Evolutionary conservation across 2,888 invertebrate genomes (phyloP).

Genomic region (Koerneria pararmatus): DNA sequence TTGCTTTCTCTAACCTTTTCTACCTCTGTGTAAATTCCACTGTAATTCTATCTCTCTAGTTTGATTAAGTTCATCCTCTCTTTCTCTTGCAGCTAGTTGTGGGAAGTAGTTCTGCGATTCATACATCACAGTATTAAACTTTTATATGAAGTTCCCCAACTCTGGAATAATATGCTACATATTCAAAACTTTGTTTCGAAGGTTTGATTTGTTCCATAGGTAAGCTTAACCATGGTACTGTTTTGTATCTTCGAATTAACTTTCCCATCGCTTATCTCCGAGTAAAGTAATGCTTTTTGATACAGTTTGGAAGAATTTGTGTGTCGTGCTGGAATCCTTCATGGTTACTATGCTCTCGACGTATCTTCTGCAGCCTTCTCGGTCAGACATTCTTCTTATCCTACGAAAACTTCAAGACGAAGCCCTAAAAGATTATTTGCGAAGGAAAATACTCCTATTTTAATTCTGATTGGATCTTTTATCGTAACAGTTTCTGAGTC

Average conservation of each 20-base stretch:
- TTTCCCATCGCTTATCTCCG: too few species aligned
- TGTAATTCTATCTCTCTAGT: slow-evolving; percentile 10
- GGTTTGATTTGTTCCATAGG: too few species aligned
- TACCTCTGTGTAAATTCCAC: background rate
- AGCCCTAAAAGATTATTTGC: too few species aligned
- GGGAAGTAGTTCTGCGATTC: slow-evolving; percentile 28
- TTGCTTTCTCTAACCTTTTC: slow-evolving; percentile 22
- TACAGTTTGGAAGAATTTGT: slow-evolving; percentile 57
- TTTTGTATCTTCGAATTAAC: too few species aligned
- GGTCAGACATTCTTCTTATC: background rate
- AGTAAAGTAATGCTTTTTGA: background rate
- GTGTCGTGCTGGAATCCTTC: slow-evolving; percentile 52
- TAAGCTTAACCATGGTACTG: too few species aligned
- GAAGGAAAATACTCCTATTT: too few species aligned
- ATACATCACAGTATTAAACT: slow-evolving; percentile 22
- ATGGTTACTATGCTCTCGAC: slow-evolving; percentile 52
- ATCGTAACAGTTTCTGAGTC: too few species aligned
- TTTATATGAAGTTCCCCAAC: too few species aligned
- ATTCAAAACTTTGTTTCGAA: too few species aligned
- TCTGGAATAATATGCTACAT: too few species aligned
- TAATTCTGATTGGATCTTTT: too few species aligned
- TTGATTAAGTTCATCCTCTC: background rate
- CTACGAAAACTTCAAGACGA: too few species aligned
- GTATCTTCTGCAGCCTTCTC: slow-evolving; percentile 37
- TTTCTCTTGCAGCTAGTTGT: background rate